Base-by-base conservation (phyloP, 2,113 vertebrate genomes). In the Calypte anna region DNA sequence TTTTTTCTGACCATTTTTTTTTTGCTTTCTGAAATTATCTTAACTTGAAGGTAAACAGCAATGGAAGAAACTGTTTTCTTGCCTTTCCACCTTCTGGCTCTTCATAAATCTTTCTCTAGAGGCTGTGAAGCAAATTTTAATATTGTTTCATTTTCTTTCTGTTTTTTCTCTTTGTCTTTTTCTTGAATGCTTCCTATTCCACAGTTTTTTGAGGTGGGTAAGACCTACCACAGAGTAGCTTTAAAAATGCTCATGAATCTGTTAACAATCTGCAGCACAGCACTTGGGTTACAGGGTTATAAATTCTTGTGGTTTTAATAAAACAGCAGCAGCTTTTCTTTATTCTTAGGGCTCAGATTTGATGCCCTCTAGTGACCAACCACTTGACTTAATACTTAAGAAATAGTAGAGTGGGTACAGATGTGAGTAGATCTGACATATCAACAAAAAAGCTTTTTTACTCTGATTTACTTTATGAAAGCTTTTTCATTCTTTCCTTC, bases 341-440 rank as follows among this genome's bases (percentile, higher is more conserved):
- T 50, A 44, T 64, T 90, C 46, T 86, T 38, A 79, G 93, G 89
- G 81, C 89, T 94, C 84, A 91, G 84, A 94, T 80, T 33, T 92
- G 78, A 95, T 85, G 88, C 75, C 95, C 75, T 87, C 91, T 96
- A 94, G 91, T 0, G 84, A 92, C 84, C 0, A 3, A 85, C 31
- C 12, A 22, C 40, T 87, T 79, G 13, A 27, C 76, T 87, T 85
- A 82, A 79, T 77, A 58, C 30, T 68, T 61, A 10, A 43, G 44
- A 48, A 75, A 58, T 5, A 36, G 21, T 76, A 20, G 24, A 24
- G 7, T 38, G 22, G 25, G 4, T 78, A 61, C 33, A 53, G 24
- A n/a, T 66, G 30, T 33, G 22, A 78, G 27, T 31, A 75, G 30
- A 79, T 21, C 30, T 82, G 73, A 16, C 8, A 23, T 19, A 86